Evolutionary conservation across 2,797 vertebrate species (phyloP), one percentile per base, ranked within the genome.

Genomic region (Betta splendens): DNA sequence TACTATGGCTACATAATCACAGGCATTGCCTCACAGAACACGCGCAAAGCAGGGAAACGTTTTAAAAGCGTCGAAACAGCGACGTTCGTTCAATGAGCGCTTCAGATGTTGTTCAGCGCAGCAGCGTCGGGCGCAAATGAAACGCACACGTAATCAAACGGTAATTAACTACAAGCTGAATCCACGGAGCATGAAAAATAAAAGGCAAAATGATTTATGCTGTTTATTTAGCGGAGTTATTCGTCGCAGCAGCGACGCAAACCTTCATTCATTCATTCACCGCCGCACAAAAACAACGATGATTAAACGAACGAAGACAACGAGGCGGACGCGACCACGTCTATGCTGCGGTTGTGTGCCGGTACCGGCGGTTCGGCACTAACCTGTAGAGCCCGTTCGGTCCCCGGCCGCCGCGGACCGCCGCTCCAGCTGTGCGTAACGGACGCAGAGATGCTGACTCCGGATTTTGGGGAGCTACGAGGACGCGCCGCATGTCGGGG

Each of bases 1-100:
- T 91, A 85, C 90, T 89, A 91, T 91, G 90, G 84, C 68, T 89
- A 91, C 89, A 85, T 75, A 84, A 89, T 85, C 79, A 87, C 71
- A 48, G 74, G 71, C 75, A 78, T 52, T 69, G 40, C 69, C 53
- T 48, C 59, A 60, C 33, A 45, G 61, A 48, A 59, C 42, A 10
- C 16, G 12, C 50, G 40, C 9, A 69, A 58, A 26, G 32, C 8
- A 40, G 48, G 15, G 3, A 52, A 48, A 45, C 12, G 23, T 2
- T 0, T 0, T 23, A 1, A 37, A 53, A 49, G 17, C 15, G 5
- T 66, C 18, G 42, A 23, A 66, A 54, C 9, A 3, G 45, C 48
- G 1, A n/a, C 16, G 33, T 29, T 9, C 4, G 45, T 43, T 28
- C 9, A 3, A 1, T 35, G 17, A 49, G 20, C 9, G 3, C 11